phyloP scores from a whole-genome alignment of 2,797 vertebrate species.

The Eremophila alpestris region DNA sequence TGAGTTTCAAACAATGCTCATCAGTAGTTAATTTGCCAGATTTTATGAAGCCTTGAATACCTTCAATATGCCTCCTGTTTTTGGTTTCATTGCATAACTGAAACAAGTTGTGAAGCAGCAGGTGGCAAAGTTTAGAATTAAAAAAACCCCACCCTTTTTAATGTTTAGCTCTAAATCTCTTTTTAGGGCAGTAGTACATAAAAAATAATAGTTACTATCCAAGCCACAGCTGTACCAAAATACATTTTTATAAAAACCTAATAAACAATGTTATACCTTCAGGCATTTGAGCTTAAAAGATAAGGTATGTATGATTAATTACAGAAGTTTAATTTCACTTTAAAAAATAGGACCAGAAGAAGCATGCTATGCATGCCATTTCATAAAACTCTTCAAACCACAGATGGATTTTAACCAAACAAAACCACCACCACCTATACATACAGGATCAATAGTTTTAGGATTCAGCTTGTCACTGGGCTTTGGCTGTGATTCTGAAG shows the following conservation, averaged over 20 bases:
- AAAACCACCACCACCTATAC: background rate
- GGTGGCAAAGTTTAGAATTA: background rate
- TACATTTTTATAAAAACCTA: background rate
- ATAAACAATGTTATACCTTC: background rate
- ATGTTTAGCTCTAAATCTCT: background rate
- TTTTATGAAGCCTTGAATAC: background rate
- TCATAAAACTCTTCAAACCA: background rate
- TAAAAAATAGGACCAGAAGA: background rate
- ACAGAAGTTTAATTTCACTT: background rate
- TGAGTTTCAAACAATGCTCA: background rate
- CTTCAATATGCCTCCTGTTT: background rate
- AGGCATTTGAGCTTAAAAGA: background rate
- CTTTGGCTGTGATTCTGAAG: constrained; percentile 60
- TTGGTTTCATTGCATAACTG: background rate
- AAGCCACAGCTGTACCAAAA: background rate
- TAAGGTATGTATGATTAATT: background rate
- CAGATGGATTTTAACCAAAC: background rate
- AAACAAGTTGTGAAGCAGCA: background rate
- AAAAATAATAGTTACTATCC: background rate
- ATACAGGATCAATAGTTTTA: constrained; percentile 82
- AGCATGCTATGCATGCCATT: background rate
- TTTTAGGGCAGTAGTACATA: background rate
- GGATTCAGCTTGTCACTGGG: constrained; percentile 83
- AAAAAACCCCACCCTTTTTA: background rate
- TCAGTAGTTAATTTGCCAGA: background rate